Evolutionary conservation across 2,797 vertebrate species (phyloP), one percentile per base, ranked within the genome.

Genomic region (Pelobates cultripes): DNA sequence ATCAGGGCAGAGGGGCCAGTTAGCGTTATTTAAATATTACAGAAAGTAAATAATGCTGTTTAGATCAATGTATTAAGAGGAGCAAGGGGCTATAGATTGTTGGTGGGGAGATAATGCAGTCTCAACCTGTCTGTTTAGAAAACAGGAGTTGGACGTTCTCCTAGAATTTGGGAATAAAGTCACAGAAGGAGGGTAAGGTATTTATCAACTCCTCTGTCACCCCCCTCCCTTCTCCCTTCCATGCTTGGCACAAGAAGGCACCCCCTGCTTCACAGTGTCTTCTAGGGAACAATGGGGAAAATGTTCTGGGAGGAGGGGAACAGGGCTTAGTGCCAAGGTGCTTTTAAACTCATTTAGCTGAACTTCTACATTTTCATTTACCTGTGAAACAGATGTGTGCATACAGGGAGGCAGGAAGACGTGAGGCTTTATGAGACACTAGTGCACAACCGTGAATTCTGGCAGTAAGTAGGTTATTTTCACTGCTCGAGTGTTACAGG

Each of bases 361-460:
- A 57, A 12, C 9, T 7, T 7, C 45, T 2, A 55, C 51, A 51
- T 75, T 28, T 7, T 68, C 44, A 53, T 43, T 67, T 83, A 79
- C 76, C 81, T 79, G 76, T 74, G 64, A 75, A 78, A 57, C 66
- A 83, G 82, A 83, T 83, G 81, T 83, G 78, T 43, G 15, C 12
- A n/a, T 70, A 12, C 5, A 14, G 57, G 14, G 73, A 43, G 73
- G 57, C 55, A 4, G 55, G 9, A 2, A 14, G 9, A 12, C 55
- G 45, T 47, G 45, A 5, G 45, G 45, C 45, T 47, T 47, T 47
- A 47, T 5, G 45, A 47, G 9, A 10, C 45, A 10, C 45, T 10
- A 10, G 45, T 28, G 28, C 28, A 28, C 28, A 28, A 28, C 28
- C 1, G 28, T 28, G 28, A 28, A 28, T 28, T 28, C 28, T 28